Percentiles rank a stretch among this genome's conserved stretches.
Conservation (phyloP, 2,888 invertebrate species). For the Saturnia pavonia region DNA sequence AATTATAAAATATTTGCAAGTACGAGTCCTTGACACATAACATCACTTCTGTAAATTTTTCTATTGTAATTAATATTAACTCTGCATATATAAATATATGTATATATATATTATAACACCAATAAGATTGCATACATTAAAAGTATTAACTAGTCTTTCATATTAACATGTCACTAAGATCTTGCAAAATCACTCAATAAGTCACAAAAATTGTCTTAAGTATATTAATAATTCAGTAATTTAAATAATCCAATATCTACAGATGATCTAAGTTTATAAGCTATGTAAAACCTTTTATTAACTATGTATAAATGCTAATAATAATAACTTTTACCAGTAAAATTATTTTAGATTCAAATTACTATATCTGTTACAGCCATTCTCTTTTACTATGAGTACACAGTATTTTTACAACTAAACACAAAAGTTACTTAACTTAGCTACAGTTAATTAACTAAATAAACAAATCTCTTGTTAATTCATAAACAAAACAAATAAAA, state of each 20-base stretch:
- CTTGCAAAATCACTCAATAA: no score
- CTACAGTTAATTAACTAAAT: neutral
- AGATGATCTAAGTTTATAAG: no score
- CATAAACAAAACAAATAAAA: neutral
- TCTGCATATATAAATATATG: neutral
- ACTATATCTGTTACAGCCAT: neutral
- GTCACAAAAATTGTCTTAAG: no score
- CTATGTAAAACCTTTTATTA: no score
- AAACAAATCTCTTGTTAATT: neutral
- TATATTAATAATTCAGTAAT: no score
- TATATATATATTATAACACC: no score
- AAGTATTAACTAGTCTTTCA: no score
- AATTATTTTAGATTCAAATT: neutral
- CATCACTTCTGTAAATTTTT: neutral
- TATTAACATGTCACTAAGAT: no score
- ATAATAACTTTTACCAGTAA: neutral
- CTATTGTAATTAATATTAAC: neutral
- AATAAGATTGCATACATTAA: no score
- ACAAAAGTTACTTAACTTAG: neutral
- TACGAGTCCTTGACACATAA: neutral
- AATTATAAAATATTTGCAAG: neutral
- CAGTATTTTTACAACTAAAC: neutral
- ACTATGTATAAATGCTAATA: no score
- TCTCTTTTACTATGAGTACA: neutral
- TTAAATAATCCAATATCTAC: neutral